These are phyloP conservation scores for Hydraecia micacea DNA, from an alignment of 2,888 invertebrate genomes.

Conservation along the genomic window DNA sequence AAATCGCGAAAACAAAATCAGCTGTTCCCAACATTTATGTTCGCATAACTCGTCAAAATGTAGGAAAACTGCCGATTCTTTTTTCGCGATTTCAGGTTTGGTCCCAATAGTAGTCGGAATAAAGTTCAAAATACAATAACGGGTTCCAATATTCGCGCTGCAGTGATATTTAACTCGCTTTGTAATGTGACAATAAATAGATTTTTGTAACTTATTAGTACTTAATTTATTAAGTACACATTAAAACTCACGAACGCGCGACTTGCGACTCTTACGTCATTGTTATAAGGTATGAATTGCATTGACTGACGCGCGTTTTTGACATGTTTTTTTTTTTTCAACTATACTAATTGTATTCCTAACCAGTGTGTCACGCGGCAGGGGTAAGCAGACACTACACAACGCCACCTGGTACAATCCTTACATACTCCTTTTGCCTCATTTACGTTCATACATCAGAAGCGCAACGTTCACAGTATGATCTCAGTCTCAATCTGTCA, in stretches of 20 bases:
- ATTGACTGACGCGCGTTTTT: not conserved
- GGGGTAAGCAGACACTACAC: too few relatives aligned
- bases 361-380: too few relatives aligned
- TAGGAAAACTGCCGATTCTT: too few relatives aligned
- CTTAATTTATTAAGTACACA: slow-evolving; percentile 12
- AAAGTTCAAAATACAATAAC: not conserved
- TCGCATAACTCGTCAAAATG: too few relatives aligned
- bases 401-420: not conserved
- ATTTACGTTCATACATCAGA: not conserved
- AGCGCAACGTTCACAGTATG: too few relatives aligned
- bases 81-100: too few relatives aligned
- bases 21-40: too few relatives aligned
- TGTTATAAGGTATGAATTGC: slow-evolving; percentile 19
- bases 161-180: not conserved
- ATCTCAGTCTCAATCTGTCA: too few relatives aligned
- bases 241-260: not conserved
- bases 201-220: not conserved
- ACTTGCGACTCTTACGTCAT: not conserved
- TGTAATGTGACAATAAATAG: not conserved
- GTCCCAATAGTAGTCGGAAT: not conserved
- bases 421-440: not conserved
- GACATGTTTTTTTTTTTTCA: not conserved
- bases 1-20: too few relatives aligned
- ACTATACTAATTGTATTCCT: slow-evolving; percentile 12
- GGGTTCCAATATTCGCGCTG: not conserved